These are phyloP conservation scores for Potorous gilbertii DNA, from an alignment of 2,797 vertebrate species.

Conservation along the genomic window DNA sequence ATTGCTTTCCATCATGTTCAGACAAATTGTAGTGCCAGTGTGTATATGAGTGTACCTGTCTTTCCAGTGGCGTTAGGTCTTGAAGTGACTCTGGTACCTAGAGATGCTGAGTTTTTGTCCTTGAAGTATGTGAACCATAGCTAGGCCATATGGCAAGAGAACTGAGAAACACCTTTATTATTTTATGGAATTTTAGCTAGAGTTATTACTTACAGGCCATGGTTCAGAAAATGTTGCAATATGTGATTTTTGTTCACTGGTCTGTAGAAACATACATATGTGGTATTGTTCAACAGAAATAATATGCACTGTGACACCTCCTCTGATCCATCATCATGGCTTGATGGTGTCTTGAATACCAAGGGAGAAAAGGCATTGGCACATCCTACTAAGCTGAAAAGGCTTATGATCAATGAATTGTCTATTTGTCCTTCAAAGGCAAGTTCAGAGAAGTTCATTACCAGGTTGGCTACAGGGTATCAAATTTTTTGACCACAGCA, in stretches of 20 bases:
- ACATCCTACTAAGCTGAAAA: not conserved
- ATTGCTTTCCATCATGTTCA: not conserved
- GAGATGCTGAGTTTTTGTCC: not conserved
- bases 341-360: not conserved
- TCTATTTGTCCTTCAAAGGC: not conserved
- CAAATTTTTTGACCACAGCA: not conserved
- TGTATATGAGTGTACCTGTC: not conserved
- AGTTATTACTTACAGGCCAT: not conserved
- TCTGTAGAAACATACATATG: not conserved
- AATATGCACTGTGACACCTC: not conserved
- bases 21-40: not conserved
- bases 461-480: not conserved
- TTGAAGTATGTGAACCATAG: not conserved
- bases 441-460: not conserved
- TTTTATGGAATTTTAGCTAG: not conserved
- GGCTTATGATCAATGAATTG: not conserved
- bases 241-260: conserved; percentile 45
- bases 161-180: not conserved
- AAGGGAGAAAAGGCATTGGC: not conserved
- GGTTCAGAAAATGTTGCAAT: conserved; percentile 4
- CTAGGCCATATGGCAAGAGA: not conserved
- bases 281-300: not conserved
- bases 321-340: not conserved
- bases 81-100: not conserved
- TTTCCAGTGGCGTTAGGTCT: not conserved